A percentile compares a stretch with the other conserved stretches of the same genome.
Evolutionary conservation across 2,888 invertebrate genomes (phyloP).

Genomic region (Polylopha cassiicola): DNA sequence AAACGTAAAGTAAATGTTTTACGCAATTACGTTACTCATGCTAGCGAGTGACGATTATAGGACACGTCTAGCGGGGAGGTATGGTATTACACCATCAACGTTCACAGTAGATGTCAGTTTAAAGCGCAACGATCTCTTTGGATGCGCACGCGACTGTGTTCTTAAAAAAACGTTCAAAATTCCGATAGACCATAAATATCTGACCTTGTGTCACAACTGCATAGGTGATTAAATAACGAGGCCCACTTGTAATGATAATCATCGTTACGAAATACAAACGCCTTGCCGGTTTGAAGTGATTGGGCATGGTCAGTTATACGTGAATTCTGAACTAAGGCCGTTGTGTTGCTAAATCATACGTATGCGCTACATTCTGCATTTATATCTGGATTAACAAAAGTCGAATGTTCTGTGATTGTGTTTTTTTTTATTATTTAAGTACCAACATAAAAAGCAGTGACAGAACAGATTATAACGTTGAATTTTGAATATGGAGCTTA

Average conservation of each 20-base stretch:
- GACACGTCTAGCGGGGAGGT: slow-evolving; percentile 18
- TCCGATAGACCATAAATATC: neutral
- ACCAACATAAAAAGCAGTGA: neutral
- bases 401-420: slow-evolving; percentile 9
- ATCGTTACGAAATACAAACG: slow-evolving; percentile 48
- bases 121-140: slow-evolving; percentile 18
- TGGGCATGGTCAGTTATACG: slow-evolving; percentile 55
- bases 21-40: no score
- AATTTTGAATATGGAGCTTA: slow-evolving; percentile 47
- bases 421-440: slow-evolving; percentile 6
- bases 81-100: slow-evolving; percentile 6
- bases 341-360: slow-evolving; percentile 41
- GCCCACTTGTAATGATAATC: slow-evolving; percentile 39
- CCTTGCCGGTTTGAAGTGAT: slow-evolving; percentile 13
- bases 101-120: neutral
- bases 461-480: neutral
- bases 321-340: slow-evolving; percentile 52
- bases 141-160: slow-evolving; percentile 11
- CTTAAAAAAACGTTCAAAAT: slow-evolving; percentile 1
- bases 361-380: slow-evolving; percentile 22
- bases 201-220: slow-evolving; percentile 19
- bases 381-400: slow-evolving; percentile 22
- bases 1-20: no score
- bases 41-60: no score
- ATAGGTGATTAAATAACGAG: slow-evolving; percentile 46